phyloP scores from a whole-genome alignment of 1,140 invertebrate species.

The Trypoxylus dichotomus region DNA sequence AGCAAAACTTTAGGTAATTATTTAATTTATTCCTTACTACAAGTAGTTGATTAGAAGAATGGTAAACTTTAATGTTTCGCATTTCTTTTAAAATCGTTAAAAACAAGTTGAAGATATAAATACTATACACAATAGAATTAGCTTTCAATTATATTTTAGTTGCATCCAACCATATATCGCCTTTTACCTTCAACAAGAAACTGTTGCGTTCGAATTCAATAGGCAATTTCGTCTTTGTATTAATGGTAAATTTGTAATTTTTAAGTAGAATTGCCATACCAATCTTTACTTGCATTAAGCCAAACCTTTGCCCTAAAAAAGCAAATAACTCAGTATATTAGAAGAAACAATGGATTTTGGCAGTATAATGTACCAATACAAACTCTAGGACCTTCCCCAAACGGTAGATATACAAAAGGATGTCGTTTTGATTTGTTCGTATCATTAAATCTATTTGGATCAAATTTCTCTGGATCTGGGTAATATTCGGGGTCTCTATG shows the following conservation, averaged over 20 bases:
- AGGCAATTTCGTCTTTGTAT: conserved; percentile 32
- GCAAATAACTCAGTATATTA: not conserved
- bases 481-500: conserved; percentile 65
- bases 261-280: conserved; percentile 40
- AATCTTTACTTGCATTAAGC: conserved; percentile 42
- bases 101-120: too few relatives aligned
- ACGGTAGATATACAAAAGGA: conserved; percentile 69
- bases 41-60: too few relatives aligned
- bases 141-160: conserved; percentile 28
- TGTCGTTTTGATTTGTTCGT: conserved; percentile 53
- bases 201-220: conserved; percentile 22
- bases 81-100: too few relatives aligned
- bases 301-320: conserved; percentile 43
- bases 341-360: not conserved
- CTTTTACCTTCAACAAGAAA: conserved; percentile 26
- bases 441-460: conserved; percentile 66
- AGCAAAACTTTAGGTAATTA: too few relatives aligned
- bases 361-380: conserved; percentile 67
- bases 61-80: too few relatives aligned
- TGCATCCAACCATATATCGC: conserved; percentile 34
- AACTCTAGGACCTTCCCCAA: conserved; percentile 74
- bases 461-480: conserved; percentile 66
- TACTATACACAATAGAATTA: too few relatives aligned
- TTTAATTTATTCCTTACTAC: too few relatives aligned
- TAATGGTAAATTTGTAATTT: conserved; percentile 37